Percentiles rank a stretch among this genome's conserved stretches.
phyloP scores from a whole-genome alignment of 1,140 invertebrate genomes.

The Pachyrhynchus sulphureomaculatus region DNA sequence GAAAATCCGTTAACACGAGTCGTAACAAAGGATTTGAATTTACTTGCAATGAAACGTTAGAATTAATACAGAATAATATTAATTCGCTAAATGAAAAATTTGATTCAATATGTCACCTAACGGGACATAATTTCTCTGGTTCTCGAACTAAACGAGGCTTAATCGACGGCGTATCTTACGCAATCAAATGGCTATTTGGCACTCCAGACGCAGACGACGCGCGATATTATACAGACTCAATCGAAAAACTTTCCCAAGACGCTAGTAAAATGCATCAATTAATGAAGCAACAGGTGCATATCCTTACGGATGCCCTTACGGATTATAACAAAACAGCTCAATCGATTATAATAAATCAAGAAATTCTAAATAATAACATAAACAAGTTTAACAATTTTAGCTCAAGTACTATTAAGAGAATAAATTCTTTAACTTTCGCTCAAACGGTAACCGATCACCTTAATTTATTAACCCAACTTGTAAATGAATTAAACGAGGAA shows the following conservation, averaged over 20 bases:
- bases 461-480: slow-evolving; percentile 18
- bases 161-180: slow-evolving; percentile 40
- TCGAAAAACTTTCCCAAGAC: slow-evolving; percentile 26
- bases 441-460: not conserved
- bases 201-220: slow-evolving; percentile 41
- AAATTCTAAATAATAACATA: no score
- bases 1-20: no score
- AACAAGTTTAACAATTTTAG: not conserved
- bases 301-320: slow-evolving; percentile 12
- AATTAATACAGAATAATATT: no score
- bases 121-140: slow-evolving; percentile 6
- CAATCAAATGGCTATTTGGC: slow-evolving; percentile 48
- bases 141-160: slow-evolving; percentile 32
- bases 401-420: not conserved
- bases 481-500: slow-evolving; percentile 22
- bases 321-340: slow-evolving; percentile 5
- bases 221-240: slow-evolving; percentile 38
- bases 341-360: no score
- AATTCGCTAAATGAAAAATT: slow-evolving; percentile 16
- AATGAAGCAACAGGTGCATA: slow-evolving; percentile 32
- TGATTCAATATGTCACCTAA: slow-evolving; percentile 29
- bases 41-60: no score
- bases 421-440: not conserved
- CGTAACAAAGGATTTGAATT: no score
- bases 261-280: slow-evolving; percentile 21